Evolutionary conservation across 2,113 vertebrate species (phyloP).

Genomic region (Oxygymnocypris stewartii): DNA sequence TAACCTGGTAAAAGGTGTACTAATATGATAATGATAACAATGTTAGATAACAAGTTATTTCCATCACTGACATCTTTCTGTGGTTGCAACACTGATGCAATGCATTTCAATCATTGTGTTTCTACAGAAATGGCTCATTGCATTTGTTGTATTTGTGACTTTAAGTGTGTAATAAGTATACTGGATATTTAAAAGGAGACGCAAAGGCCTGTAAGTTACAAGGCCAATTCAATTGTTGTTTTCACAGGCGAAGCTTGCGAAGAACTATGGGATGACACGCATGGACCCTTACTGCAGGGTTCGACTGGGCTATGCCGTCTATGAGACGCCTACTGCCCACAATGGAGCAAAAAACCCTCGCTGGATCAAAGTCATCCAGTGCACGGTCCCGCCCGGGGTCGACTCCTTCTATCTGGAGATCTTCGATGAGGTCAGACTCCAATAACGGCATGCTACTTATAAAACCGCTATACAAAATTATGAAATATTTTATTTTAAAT

Average conservation of each 20-base stretch:
- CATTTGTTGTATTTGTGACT: neutral
- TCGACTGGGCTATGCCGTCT: conserved; percentile 91
- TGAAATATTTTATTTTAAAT: too few relatives aligned
- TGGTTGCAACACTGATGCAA: neutral
- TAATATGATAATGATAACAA: neutral
- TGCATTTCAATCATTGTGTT: neutral
- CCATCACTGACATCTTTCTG: neutral
- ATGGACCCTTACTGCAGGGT: conserved; percentile 97
- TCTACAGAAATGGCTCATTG: neutral
- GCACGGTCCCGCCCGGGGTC: conserved; percentile 90
- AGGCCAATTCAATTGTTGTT: neutral
- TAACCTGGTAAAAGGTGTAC: neutral
- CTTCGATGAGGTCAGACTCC: conserved; percentile 91
- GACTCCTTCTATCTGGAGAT: conserved; percentile 98
- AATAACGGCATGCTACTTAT: neutral
- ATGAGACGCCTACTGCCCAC: conserved; percentile 95
- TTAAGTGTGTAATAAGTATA: neutral
- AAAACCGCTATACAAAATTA: neutral
- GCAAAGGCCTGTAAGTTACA: neutral
- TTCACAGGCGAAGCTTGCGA: conserved; percentile 90
- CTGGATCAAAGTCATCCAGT: conserved; percentile 98
- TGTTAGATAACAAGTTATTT: neutral
- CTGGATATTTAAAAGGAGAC: neutral
- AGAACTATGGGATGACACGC: conserved; percentile 97
- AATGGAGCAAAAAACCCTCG: conserved; percentile 97